Conservation (phyloP, 2,797 vertebrate species). For the Sandelia bainsii region DNA sequence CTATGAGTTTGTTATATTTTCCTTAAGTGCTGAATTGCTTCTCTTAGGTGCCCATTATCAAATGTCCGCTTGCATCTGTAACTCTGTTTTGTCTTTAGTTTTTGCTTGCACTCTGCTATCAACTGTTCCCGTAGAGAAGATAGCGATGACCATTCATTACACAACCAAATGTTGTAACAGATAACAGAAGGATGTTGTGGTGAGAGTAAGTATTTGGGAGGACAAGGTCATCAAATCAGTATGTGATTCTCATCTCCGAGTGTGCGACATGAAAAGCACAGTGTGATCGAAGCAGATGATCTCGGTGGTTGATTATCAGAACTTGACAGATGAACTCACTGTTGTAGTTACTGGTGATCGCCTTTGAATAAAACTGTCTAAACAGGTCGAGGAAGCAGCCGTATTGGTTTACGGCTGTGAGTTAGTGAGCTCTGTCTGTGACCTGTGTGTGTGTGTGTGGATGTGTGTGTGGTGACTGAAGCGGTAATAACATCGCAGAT, state of each 20-base stretch:
- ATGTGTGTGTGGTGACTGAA: slow-evolving; percentile 28
- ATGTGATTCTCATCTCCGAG: slow-evolving; percentile 16
- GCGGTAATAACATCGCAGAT: slow-evolving; percentile 41
- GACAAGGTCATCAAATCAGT: slow-evolving; percentile 11
- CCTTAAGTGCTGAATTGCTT: slow-evolving; percentile 3
- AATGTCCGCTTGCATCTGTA: background rate
- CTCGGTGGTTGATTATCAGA: slow-evolving; percentile 20
- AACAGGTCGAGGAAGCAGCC: background rate
- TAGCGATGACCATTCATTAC: slow-evolving; percentile 2
- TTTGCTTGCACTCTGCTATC: slow-evolving; percentile 14
- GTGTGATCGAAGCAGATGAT: slow-evolving; percentile 23
- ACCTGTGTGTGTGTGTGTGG: slow-evolving; percentile 25
- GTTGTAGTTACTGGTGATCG: background rate
- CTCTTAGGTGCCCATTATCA: slow-evolving; percentile 19
- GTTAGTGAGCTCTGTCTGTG: slow-evolving; percentile 15
- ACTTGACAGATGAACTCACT: slow-evolving; percentile 7
- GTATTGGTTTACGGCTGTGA: background rate
- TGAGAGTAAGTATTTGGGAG: slow-evolving; percentile 19
- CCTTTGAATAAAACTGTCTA: background rate
- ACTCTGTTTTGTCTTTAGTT: slow-evolving; percentile 20
- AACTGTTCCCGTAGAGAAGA: slow-evolving; percentile 16
- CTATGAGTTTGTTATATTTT: background rate
- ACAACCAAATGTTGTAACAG: slow-evolving; percentile 23
- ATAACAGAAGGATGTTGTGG: slow-evolving; percentile 35
- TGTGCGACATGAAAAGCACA: slow-evolving; percentile 40